Evolutionary conservation across 2,113 vertebrate genomes (phyloP).

Genomic region (Gadus chalcogrammus): DNA sequence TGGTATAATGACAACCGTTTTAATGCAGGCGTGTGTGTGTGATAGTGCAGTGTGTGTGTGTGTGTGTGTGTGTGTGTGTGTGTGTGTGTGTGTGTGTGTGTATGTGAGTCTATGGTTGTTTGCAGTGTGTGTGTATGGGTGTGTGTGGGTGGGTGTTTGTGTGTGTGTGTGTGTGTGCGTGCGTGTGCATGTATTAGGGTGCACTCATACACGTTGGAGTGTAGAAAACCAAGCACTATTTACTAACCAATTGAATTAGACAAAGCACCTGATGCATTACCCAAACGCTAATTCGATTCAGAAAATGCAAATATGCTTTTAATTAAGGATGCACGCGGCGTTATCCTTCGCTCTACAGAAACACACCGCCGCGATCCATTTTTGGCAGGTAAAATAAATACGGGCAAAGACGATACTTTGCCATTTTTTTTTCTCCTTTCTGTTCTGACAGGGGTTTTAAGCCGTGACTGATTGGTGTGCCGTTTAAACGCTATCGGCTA

Average conservation of each 20-base stretch:
- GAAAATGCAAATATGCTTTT: too few species aligned
- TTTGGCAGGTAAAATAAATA: slow-evolving; percentile 32
- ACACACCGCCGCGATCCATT: slow-evolving; percentile 26
- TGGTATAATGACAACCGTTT: too few species aligned
- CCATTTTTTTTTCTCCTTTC: not conserved
- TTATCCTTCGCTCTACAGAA: slow-evolving; percentile 14
- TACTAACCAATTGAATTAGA: not conserved
- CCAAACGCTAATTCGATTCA: not conserved
- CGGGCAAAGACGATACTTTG: not conserved
- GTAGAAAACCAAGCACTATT: not conserved
- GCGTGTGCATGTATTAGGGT: too few species aligned
- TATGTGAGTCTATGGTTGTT: too few species aligned
- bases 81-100: too few species aligned
- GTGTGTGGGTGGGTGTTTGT: too few species aligned
- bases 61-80: too few species aligned
- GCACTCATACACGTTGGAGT: too few species aligned
- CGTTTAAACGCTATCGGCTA: slow-evolving; percentile 16
- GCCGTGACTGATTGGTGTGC: slow-evolving; percentile 29
- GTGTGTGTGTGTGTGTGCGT: too few species aligned
- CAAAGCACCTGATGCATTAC: not conserved
- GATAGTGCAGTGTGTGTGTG: too few species aligned
- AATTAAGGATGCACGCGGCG: slow-evolving; percentile 2
- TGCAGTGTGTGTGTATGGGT: too few species aligned
- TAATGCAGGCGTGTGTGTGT: too few species aligned
- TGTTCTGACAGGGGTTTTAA: not conserved